A percentile compares a stretch with the other conserved stretches of the same genome.
These are phyloP conservation scores for Puntigrus tetrazona DNA, from an alignment of 2,113 vertebrate genomes.

Conservation along the genomic window DNA sequence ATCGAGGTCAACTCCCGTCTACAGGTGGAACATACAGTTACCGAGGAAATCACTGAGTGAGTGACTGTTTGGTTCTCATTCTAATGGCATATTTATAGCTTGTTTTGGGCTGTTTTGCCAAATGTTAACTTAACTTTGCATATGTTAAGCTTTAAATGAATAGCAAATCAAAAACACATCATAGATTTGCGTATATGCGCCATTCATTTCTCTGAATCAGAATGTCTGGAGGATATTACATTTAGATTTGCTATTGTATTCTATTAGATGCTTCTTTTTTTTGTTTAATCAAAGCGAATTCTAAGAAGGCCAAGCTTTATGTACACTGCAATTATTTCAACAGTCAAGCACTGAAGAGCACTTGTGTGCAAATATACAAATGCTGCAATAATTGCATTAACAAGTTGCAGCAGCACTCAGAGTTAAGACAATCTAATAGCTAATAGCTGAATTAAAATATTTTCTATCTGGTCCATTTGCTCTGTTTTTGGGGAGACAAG, in stretches of 20 bases:
- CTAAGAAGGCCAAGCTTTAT: neutral
- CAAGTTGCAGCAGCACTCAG: neutral
- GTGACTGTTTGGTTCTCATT: too few relatives aligned
- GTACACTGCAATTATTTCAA: neutral
- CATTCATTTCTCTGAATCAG: neutral
- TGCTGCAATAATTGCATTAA: neutral
- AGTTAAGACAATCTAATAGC: neutral
- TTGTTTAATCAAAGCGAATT: neutral
- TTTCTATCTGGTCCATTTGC: neutral
- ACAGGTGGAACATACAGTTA: constrained; percentile 92
- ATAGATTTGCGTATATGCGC: neutral
- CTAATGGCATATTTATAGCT: too few relatives aligned
- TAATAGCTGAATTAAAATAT: neutral
- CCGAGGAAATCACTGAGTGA: constrained; percentile 91
- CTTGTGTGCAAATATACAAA: neutral
- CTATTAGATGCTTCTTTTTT: neutral
- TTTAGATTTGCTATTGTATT: neutral
- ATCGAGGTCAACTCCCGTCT: constrained; percentile 93
- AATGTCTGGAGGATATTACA: constrained; percentile 20
- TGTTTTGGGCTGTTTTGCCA: neutral
- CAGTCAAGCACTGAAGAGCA: neutral
- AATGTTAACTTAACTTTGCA: neutral
- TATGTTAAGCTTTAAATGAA: neutral
- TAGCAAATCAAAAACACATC: neutral
- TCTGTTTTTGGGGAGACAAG: neutral